phyloP scores from a whole-genome alignment of 2,888 invertebrate species.

The Trileptium ribeirensis region DNA sequence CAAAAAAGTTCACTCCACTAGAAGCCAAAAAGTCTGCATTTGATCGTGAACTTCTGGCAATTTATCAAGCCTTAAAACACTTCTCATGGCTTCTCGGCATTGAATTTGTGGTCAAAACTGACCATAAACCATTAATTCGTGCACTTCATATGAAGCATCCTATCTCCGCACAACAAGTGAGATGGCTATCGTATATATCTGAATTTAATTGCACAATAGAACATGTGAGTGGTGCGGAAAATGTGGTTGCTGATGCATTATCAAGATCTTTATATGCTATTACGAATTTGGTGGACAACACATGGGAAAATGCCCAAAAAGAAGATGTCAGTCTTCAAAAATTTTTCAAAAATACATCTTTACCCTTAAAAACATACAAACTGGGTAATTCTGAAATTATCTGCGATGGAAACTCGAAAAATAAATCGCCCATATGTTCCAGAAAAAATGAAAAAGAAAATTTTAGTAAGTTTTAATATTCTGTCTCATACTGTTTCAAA shows the following conservation, averaged over 20 bases:
- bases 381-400: no score
- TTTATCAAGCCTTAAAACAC: slow-evolving; percentile 5
- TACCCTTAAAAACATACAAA: no score
- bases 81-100: not conserved
- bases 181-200: not conserved
- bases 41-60: slow-evolving; percentile 10
- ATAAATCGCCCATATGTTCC: no score
- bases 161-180: not conserved
- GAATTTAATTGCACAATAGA: slow-evolving; percentile 9
- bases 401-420: no score
- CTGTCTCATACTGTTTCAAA: no score
- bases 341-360: not conserved
- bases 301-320: not conserved
- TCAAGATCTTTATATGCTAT: not conserved
- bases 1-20: no score
- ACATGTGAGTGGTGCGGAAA: not conserved
- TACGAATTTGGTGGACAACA: not conserved
- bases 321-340: not conserved
- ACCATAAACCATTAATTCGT: no score
- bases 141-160: not conserved
- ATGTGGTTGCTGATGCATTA: not conserved
- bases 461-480: no score
- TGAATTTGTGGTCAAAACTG: not conserved
- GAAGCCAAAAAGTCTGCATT: no score
- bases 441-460: no score